Base-by-base conservation (phyloP, 2,113 vertebrate species). In the Gallinago paraguaiae region DNA sequence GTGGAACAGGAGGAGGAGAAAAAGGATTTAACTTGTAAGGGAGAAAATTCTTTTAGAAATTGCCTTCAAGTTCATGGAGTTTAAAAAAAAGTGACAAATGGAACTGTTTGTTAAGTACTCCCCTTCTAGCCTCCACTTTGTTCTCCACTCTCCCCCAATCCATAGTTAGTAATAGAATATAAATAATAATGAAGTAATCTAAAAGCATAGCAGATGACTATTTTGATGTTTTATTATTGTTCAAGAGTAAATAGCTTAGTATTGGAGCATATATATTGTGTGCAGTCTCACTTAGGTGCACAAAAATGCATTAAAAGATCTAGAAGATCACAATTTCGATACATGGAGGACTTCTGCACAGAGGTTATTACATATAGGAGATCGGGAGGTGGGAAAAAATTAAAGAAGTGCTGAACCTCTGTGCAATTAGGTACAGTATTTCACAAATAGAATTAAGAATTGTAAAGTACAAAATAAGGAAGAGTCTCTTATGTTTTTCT, bases 21-120 rank as follows among this genome's bases (percentile, higher is more conserved):
- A 87, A 78, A 92, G 67, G 72, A 95, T 94, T 97, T 97, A 95
- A 88, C 81, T 96, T 98, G 71, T 90, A 93, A 95, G 91, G 85
- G 88, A 96, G 70, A 92, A 97, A 96, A 94, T 81, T 93, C 76
- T 94, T 97, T 96, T 97, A 86, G 94, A 96, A 98, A 96, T 94
- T 95, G 37, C 48, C 74, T 96, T 92, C 84, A 82, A 93, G 76
- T 96, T 97, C 76, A 69, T 41, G 59, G 41, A 95, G 20, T 81
- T 96, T 84, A 43, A 82, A 74, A 65, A 65, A 78, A 65, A 39
- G 64, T 80, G 78, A 85, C 53, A 96, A 70, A 94, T 94, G 60
- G 86, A 71, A 93, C 75, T 86, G n/a, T 41, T 82, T 85, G 63
- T 18, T 80, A 74, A 94, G 13, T 53, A 82, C 63, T 84, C 19